These are phyloP conservation scores for Andricus grossulariae DNA, from an alignment of 1,140 invertebrate species.

Conservation along the genomic window DNA sequence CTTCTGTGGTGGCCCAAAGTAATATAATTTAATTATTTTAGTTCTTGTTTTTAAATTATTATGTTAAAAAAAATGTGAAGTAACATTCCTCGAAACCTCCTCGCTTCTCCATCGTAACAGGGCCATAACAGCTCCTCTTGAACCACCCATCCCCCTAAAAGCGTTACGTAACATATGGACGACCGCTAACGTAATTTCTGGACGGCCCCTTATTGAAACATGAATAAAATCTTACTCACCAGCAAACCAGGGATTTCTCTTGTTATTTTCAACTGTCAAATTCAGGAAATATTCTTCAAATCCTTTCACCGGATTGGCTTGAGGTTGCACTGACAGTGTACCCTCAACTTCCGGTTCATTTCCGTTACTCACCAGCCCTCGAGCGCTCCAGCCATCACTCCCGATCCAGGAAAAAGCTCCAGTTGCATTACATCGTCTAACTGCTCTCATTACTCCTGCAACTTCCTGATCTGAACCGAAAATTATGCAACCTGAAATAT, in stretches of 20 bases:
- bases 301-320: constrained; percentile 89
- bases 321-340: constrained; percentile 93
- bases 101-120: too few relatives aligned
- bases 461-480: constrained; percentile 98
- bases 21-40: too few relatives aligned
- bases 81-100: too few relatives aligned
- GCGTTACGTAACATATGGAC: too few relatives aligned
- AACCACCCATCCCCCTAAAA: too few relatives aligned
- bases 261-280: constrained; percentile 90
- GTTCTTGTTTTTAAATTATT: too few relatives aligned
- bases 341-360: constrained; percentile 93
- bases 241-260: constrained; percentile 94
- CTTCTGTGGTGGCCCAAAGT: too few relatives aligned
- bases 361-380: constrained; percentile 88
- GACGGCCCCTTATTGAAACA: too few relatives aligned
- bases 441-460: constrained; percentile 93
- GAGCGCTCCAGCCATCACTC: constrained; percentile 93
- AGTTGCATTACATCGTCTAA: constrained; percentile 90
- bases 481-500: constrained; percentile 89
- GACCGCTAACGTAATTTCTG: too few relatives aligned
- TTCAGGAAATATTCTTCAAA: constrained; percentile 93
- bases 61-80: too few relatives aligned
- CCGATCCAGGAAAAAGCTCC: constrained; percentile 96
- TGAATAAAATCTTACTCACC: constrained; percentile 78
- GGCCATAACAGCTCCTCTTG: too few relatives aligned